Evolutionary conservation across 2,888 invertebrate genomes (phyloP).

Genomic region (Cotesia congregata): DNA sequence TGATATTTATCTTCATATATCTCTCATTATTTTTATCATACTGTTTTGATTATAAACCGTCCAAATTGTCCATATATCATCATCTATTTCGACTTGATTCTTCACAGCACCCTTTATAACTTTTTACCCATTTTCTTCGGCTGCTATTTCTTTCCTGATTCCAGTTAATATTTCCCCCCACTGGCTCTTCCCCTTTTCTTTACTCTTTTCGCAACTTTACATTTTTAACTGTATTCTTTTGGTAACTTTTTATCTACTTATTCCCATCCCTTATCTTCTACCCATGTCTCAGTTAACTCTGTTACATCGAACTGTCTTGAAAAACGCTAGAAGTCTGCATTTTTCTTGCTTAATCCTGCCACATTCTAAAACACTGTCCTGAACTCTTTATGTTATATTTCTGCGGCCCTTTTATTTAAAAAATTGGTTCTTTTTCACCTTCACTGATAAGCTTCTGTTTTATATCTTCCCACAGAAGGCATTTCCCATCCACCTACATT

Average conservation of each 20-base stretch:
- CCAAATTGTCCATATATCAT: no score
- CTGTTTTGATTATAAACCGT: no score
- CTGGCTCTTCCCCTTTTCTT: constrained; percentile 33
- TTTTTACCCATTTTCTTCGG: no score
- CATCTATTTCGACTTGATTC: constrained; percentile 1
- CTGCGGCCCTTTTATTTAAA: not conserved
- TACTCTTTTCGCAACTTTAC: constrained; percentile 20
- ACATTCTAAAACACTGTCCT: constrained; percentile 32
- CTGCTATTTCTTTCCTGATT: constrained; percentile 21
- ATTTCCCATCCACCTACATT: not conserved
- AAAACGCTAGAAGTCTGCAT: constrained; percentile 22
- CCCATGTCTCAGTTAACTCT: constrained; percentile 33
- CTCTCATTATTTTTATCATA: no score
- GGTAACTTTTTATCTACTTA: constrained; percentile 5
- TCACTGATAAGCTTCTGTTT: constrained; percentile 52
- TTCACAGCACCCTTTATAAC: constrained; percentile 21
- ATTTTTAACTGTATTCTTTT: constrained; percentile 29
- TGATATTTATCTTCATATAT: no score
- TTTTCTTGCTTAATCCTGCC: constrained; percentile 12
- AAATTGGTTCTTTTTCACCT: not conserved
- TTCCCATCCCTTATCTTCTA: constrained; percentile 31
- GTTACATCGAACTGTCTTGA: constrained; percentile 8
- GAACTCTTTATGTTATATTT: not conserved
- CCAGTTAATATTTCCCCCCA: constrained; percentile 35
- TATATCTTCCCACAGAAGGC: constrained; percentile 67